Evolutionary conservation across 2,797 vertebrate genomes (phyloP), one percentile per base, ranked within the genome.

Genomic region (Pampus argenteus): DNA sequence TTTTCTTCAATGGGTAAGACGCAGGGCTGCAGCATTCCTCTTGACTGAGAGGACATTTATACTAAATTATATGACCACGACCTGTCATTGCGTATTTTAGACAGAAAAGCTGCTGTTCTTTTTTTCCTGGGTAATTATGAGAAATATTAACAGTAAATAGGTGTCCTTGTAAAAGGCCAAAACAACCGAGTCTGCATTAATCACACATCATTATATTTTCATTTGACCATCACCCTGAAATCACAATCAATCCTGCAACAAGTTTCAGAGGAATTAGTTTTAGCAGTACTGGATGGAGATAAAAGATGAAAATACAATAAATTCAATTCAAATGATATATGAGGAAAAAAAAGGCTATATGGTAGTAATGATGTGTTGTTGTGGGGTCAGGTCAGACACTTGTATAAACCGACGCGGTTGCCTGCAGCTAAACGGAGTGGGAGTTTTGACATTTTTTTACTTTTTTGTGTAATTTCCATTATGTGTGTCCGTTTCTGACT

Each of bases 1-100:
- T 26, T 52, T 73, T 57, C 64, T 60, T 72, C 68, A 74, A 29
- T 82, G 83, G 86, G 83, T 90, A 87, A 87, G 77, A 78, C 58
- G 28, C 76, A 63, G 72, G 60, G 54, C 68, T 71, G 70, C 65
- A 79, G 79, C 45, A 71, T 81, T 79, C 81, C 54, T 82, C 65
- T 67, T 78, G 63, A 80, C 66, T 55, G 74, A 76, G 31, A 11
- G 50, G 59, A 66, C 58, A 78, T 79, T 64, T 63, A 64, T 28
- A 71, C 66, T 54, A 76, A 71, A 72, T 84, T 80, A 51, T 22
- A 31, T 55, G 51, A 61, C 9, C 38, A 8, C 18, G 80, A 82
- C 68, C 64, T 54, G 11, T 47, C 23, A 57, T 61, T 17, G n/a
- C n/a, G n/a, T n/a, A 5, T 55, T 69, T 62, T 14, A 11, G 34